Conservation (phyloP, 2,797 vertebrate genomes). For the Trachurus trachurus region DNA sequence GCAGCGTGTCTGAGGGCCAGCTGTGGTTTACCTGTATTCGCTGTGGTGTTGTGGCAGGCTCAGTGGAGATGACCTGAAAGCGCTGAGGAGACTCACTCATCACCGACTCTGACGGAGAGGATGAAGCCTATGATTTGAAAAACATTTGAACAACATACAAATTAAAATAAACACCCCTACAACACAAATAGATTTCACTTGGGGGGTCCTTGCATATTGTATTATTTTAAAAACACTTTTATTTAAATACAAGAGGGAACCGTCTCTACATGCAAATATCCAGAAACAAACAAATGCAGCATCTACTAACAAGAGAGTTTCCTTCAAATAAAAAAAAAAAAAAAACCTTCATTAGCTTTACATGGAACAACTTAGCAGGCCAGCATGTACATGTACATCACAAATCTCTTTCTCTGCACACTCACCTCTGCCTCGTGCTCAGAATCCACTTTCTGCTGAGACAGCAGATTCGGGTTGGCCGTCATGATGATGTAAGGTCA, state of each 20-base stretch:
- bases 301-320: constrained; percentile 15
- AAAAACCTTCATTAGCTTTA: constrained; percentile 39
- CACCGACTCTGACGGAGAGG: constrained; percentile 89
- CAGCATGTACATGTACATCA: constrained; percentile 1
- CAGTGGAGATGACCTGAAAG: constrained; percentile 95
- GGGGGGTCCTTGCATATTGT: background rate
- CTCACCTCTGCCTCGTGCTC: constrained; percentile 94
- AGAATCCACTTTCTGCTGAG: constrained; percentile 93
- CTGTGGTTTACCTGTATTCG: constrained; percentile 91
- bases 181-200: constrained; percentile 3
- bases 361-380: background rate
- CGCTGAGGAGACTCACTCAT: constrained; percentile 95
- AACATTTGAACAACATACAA: constrained; percentile 18
- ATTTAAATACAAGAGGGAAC: constrained; percentile 4
- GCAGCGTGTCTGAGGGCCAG: constrained; percentile 8
- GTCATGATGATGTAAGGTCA: constrained; percentile 92
- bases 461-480: constrained; percentile 90
- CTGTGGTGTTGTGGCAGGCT: constrained; percentile 91
- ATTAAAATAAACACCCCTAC: constrained; percentile 1
- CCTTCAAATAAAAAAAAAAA: background rate
- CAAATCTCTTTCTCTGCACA: constrained; percentile 40
- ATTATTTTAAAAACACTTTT: background rate
- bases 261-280: background rate
- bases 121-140: constrained; percentile 81
- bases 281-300: constrained; percentile 74